Evolutionary conservation across 2,888 invertebrate genomes (phyloP).

Genomic region (Plemyria rubiginata): DNA sequence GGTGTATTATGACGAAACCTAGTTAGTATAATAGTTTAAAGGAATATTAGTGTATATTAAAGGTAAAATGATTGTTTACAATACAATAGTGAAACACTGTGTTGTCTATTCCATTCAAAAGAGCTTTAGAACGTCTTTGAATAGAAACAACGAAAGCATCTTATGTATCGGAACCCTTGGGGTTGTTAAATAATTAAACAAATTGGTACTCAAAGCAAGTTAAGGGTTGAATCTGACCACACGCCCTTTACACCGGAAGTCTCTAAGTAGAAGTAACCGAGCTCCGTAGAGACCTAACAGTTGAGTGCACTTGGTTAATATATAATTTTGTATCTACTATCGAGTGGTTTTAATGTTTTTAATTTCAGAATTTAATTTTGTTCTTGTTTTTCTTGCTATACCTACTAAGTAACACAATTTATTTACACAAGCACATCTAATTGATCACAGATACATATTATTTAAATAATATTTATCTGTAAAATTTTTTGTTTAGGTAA

Average conservation of each 20-base stretch:
- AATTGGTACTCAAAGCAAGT: slow-evolving; percentile 76
- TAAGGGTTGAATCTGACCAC: slow-evolving; percentile 75
- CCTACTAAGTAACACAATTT: too few relatives aligned
- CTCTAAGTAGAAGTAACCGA: slow-evolving; percentile 69
- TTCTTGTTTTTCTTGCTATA: too few relatives aligned
- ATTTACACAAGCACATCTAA: too few relatives aligned
- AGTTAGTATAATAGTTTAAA: too few relatives aligned
- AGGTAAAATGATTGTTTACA: too few relatives aligned
- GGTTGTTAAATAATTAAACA: slow-evolving; percentile 78
- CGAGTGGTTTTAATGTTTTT: slow-evolving; percentile 11
- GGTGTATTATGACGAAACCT: too few relatives aligned
- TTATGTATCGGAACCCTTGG: slow-evolving; percentile 52
- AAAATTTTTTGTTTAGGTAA: too few relatives aligned
- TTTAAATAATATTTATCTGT: too few relatives aligned
- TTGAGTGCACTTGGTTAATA: slow-evolving; percentile 36
- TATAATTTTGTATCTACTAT: slow-evolving; percentile 1
- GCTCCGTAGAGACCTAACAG: slow-evolving; percentile 61
- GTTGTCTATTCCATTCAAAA: slow-evolving; percentile 4
- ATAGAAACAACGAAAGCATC: slow-evolving; percentile 59
- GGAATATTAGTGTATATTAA: too few relatives aligned
- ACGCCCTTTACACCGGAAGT: slow-evolving; percentile 76
- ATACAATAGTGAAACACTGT: too few relatives aligned
- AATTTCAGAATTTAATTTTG: too few relatives aligned
- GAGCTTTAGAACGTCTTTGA: slow-evolving; percentile 31
- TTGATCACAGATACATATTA: too few relatives aligned